Conservation (phyloP, 2,797 vertebrate species). For the Pseudochirops corinnae region DNA sequence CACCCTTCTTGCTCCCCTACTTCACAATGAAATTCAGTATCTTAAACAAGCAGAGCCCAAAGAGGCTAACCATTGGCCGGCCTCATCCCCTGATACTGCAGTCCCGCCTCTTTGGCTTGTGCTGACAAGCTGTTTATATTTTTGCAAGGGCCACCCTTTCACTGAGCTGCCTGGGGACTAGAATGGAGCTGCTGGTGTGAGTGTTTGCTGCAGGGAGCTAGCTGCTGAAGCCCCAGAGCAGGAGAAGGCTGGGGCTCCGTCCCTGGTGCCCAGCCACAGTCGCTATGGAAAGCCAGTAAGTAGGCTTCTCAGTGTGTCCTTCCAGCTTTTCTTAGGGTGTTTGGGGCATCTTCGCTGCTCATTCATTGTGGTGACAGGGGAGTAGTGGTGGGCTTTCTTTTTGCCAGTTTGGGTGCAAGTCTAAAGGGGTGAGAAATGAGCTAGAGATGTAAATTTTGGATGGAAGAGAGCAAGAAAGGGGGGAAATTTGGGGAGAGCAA, state of each 20-base stretch:
- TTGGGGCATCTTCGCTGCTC: constrained; percentile 14
- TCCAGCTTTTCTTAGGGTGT: constrained; percentile 46
- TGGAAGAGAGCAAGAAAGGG: background rate
- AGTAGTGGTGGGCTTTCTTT: constrained; percentile 12
- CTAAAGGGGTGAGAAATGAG: constrained; percentile 39
- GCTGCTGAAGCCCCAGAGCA: constrained; percentile 48
- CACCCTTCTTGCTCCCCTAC: constrained; percentile 17
- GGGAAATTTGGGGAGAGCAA: background rate
- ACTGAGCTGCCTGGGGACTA: constrained; percentile 75
- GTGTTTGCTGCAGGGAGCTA: constrained; percentile 68
- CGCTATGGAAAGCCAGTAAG: constrained; percentile 84
- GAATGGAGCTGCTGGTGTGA: constrained; percentile 81
- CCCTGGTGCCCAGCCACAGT: constrained; percentile 46
- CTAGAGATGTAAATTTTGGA: constrained; percentile 33
- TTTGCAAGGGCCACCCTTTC: constrained; percentile 84
- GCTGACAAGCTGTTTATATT: constrained; percentile 87
- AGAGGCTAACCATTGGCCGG: constrained; percentile 84
- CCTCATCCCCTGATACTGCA: constrained; percentile 78
- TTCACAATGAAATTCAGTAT: constrained; percentile 84
- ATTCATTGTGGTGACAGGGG: background rate
- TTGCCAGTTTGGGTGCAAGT: constrained; percentile 8
- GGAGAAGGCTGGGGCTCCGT: constrained; percentile 65
- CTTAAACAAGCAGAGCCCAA: constrained; percentile 78
- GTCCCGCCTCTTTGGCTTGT: constrained; percentile 84
- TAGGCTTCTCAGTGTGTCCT: constrained; percentile 48